Percentiles rank a stretch among this genome's conserved stretches.
These are phyloP conservation scores for Gadus macrocephalus DNA, from an alignment of 2,113 vertebrate genomes.

Conservation along the genomic window DNA sequence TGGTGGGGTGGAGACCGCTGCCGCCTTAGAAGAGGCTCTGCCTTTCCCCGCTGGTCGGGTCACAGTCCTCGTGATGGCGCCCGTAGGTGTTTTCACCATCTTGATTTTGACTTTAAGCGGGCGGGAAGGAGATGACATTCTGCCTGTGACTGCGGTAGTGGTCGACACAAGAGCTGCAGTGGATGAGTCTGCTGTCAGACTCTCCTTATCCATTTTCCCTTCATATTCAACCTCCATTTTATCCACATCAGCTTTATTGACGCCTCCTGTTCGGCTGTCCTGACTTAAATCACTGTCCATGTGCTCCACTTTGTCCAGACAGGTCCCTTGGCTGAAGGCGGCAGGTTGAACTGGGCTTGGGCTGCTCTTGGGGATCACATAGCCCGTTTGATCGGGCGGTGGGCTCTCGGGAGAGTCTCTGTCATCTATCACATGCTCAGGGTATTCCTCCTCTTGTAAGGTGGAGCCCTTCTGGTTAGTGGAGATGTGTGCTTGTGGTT, in stretches of 20 bases:
- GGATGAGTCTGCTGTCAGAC: constrained; percentile 16
- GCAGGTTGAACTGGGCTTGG: constrained; percentile 45
- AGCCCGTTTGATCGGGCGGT: constrained; percentile 68
- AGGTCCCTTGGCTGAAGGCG: background rate
- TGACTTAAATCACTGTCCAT: constrained; percentile 35
- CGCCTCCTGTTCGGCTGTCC: constrained; percentile 18
- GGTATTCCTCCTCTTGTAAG: constrained; percentile 55
- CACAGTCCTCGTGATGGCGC: constrained; percentile 82
- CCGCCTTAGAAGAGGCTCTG: constrained; percentile 36
- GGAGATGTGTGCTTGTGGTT: constrained; percentile 10
- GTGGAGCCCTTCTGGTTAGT: constrained; percentile 20
- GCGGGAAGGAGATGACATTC: constrained; percentile 54
- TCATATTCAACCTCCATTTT: constrained; percentile 48
- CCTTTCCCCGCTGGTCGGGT: constrained; percentile 77
- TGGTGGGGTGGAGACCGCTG: constrained; percentile 45
- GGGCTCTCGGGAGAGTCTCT: constrained; percentile 77
- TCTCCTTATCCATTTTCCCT: constrained; percentile 61
- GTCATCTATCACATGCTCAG: constrained; percentile 75
- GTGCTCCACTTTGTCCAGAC: constrained; percentile 31
- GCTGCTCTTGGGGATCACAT: constrained; percentile 47
- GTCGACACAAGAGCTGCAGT: constrained; percentile 4
- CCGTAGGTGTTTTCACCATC: constrained; percentile 81
- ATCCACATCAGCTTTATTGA: constrained; percentile 19
- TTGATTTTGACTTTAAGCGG: constrained; percentile 93
- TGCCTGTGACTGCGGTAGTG: background rate